These are phyloP conservation scores for Cephus spinipes DNA, from an alignment of 2,888 invertebrate genomes.

Conservation along the genomic window DNA sequence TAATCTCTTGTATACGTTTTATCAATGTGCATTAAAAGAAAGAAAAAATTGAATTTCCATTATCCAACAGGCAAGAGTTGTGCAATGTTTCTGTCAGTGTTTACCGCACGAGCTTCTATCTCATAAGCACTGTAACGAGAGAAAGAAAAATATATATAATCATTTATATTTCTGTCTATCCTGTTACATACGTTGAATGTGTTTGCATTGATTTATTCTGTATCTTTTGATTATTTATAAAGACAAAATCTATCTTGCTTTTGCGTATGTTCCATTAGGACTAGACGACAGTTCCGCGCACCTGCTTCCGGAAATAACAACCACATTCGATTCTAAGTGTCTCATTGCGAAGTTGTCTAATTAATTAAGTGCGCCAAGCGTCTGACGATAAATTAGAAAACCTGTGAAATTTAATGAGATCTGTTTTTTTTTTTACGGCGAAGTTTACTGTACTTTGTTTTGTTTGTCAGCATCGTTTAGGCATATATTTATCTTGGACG, in stretches of 20 bases:
- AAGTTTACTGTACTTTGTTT: not conserved
- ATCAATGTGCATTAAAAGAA: not conserved
- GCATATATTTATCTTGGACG: not conserved
- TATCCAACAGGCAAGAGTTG: not conserved
- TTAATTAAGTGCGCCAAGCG: not conserved
- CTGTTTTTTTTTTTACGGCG: not conserved
- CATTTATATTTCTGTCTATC: not conserved
- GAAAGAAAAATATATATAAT: not conserved
- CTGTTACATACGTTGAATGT: not conserved
- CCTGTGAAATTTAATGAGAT: not conserved
- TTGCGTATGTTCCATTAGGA: constrained; percentile 57
- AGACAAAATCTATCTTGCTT: constrained; percentile 21
- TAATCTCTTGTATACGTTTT: not conserved
- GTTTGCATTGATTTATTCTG: not conserved
- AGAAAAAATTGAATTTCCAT: not conserved
- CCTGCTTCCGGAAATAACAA: constrained; percentile 64
- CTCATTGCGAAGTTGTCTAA: not conserved
- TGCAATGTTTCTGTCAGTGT: not conserved
- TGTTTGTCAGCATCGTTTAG: not conserved
- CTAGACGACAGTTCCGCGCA: constrained; percentile 61
- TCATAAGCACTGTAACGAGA: not conserved
- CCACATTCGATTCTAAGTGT: constrained; percentile 62
- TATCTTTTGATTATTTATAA: not conserved
- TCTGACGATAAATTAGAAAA: not conserved
- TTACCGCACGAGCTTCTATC: not conserved